Evolutionary conservation across 2,888 invertebrate genomes (phyloP).

Genomic region (Phortica magna): DNA sequence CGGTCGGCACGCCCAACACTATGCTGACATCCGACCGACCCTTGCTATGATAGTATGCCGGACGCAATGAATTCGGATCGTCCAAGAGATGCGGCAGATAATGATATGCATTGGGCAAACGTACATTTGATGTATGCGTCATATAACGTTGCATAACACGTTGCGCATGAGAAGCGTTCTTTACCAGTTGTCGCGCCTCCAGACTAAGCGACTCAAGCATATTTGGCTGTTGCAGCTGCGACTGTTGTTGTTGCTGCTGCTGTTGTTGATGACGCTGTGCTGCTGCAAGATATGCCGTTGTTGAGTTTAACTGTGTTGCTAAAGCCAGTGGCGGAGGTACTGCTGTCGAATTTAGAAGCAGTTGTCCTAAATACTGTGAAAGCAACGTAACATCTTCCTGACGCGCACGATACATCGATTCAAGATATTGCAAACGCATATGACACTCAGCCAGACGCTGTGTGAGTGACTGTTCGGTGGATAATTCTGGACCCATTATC

Average conservation of each 20-base stretch:
- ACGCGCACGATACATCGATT: slow-evolving; percentile 86
- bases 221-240: slow-evolving; percentile 41
- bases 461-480: slow-evolving; percentile 83
- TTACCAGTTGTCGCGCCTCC: slow-evolving; percentile 77
- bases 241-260: neutral
- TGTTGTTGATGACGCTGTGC: slow-evolving; percentile 34
- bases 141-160: slow-evolving; percentile 73
- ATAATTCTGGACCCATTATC: slow-evolving; percentile 80
- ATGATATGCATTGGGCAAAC: slow-evolving; percentile 89
- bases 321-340: slow-evolving; percentile 42
- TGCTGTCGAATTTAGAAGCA: slow-evolving; percentile 52
- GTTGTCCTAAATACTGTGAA: slow-evolving; percentile 82
- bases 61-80: slow-evolving; percentile 86
- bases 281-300: slow-evolving; percentile 37
- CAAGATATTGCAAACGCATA: slow-evolving; percentile 87
- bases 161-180: slow-evolving; percentile 78
- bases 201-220: slow-evolving; percentile 77
- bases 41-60: slow-evolving; percentile 87
- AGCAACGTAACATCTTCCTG: slow-evolving; percentile 87
- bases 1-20: slow-evolving; percentile 92
- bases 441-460: slow-evolving; percentile 87
- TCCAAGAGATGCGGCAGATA: slow-evolving; percentile 92
- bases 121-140: slow-evolving; percentile 78
- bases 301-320: slow-evolving; percentile 32
- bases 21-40: slow-evolving; percentile 87